Conservation (phyloP, 35 echinoderm and acorn worm species). For the Apostichopus parvimensis region DNA sequence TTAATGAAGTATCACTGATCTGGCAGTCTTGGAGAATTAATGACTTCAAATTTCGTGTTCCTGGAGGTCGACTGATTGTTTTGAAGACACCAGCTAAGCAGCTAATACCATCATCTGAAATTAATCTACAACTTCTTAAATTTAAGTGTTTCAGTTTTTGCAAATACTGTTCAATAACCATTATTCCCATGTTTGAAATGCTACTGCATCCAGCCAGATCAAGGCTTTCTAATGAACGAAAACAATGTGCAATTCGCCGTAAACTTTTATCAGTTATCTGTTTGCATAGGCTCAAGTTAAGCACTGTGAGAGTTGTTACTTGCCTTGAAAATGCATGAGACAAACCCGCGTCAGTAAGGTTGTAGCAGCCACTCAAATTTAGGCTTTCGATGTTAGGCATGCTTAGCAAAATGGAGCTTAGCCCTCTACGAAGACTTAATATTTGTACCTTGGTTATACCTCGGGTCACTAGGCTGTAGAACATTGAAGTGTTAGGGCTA, state of each 20-base stretch:
- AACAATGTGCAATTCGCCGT: slow-evolving; percentile 89
- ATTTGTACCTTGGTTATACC: slow-evolving; percentile 95
- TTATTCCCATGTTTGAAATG: slow-evolving; percentile 90
- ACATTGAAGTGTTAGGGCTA: slow-evolving; percentile 91
- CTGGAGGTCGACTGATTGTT: slow-evolving; percentile 60
- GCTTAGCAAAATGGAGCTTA: slow-evolving; percentile 94
- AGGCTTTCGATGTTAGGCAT: slow-evolving; percentile 97
- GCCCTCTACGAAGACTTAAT: slow-evolving; percentile 88
- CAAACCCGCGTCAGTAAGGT: slow-evolving; percentile 91
- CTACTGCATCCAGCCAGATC: slow-evolving; percentile 96
- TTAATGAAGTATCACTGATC: slow-evolving; percentile 84
- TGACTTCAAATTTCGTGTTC: slow-evolving; percentile 77
- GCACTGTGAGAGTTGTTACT: slow-evolving; percentile 87
- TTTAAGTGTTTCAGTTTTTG: slow-evolving; percentile 93
- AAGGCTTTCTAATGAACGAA: slow-evolving; percentile 80
- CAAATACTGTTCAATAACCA: slow-evolving; percentile 86
- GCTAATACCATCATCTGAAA: slow-evolving; percentile 90
- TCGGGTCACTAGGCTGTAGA: slow-evolving; percentile 88
- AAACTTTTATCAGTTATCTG: slow-evolving; percentile 97
- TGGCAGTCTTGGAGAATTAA: slow-evolving; percentile 96
- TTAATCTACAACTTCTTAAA: slow-evolving; percentile 89
- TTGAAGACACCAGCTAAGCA: slow-evolving; percentile 73
- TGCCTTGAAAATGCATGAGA: slow-evolving; percentile 84
- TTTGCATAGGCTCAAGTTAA: slow-evolving; percentile 98
- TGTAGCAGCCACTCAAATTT: slow-evolving; percentile 99